These are phyloP conservation scores for Onychostoma macrolepis DNA, from an alignment of 2,113 vertebrate genomes.

Conservation along the genomic window DNA sequence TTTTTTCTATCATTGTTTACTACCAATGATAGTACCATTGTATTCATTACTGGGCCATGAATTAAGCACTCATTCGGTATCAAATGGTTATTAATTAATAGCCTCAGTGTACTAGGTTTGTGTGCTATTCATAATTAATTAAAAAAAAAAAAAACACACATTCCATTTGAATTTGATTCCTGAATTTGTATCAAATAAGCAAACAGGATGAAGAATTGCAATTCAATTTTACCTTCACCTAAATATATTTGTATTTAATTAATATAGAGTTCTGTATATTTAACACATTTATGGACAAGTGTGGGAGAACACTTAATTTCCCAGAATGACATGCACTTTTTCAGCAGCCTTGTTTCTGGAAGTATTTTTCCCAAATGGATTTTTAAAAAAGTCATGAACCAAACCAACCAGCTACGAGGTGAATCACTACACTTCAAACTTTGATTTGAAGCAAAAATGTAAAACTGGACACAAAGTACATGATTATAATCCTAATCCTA, in stretches of 20 bases:
- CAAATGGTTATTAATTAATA: neutral
- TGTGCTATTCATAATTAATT: neutral
- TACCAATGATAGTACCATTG: neutral
- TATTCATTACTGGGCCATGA: neutral
- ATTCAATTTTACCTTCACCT: neutral
- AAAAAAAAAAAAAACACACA: no score
- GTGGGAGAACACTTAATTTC: neutral
- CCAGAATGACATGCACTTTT: neutral
- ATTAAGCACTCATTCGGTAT: neutral
- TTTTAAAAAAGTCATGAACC: neutral
- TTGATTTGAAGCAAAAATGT: neutral
- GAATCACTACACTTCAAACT: neutral
- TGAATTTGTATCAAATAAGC: neutral
- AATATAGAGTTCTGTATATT: neutral
- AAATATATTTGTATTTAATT: no score
- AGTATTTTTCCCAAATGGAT: neutral
- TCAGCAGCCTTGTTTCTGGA: neutral
- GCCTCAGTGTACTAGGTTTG: neutral
- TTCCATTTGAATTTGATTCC: neutral
- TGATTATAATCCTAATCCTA: no score
- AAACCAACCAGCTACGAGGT: neutral
- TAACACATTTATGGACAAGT: neutral
- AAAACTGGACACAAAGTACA: neutral
- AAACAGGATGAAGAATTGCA: neutral
- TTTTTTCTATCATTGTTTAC: neutral